Base-by-base conservation (phyloP, 2,113 vertebrate species). In the Clinocottus analis region DNA sequence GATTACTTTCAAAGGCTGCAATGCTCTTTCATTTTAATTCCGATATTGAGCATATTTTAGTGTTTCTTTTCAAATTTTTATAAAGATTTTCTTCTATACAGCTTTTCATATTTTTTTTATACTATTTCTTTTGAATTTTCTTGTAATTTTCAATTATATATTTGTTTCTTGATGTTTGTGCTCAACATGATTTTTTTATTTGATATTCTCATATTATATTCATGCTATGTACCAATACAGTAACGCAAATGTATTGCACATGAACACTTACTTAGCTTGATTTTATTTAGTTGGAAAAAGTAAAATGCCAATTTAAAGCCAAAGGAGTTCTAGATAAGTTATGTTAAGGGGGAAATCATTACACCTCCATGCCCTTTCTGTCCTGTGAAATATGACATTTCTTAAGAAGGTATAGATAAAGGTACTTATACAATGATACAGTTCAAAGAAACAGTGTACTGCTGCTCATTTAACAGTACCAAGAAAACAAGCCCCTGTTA, bases 401-500 rank as follows among this genome's bases (percentile, higher is more conserved):
- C 19, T 33, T 7, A 19, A 59, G 12, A 19, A 45, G 8, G 25
- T 53, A 23, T 3, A 33, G 62, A 66, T 23, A 45, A 23, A 25
- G 47, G 4, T 10, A 67, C 12, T 55, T 19, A 5, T 39, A 47
- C 60, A 58, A 49, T 29, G 47, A 69, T 37, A 47, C 9, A n/a
- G 29, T 62, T 80, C 58, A 69, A 29, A 37, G 55, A 67, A 43
- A 27, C 16, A 35, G 25, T 51, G 19, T 23, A 27, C 27, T 41
- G 11, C 58, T 60, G 33, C 25, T 70, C 25, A 41, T 29, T 33
- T 12, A 9, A 67, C 25, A 55, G 2, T 69, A 64, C 75, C 56
- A 64, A 25, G 64, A 79, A 84, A 63, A 69, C 62, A n/a, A 56
- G n/a, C 7, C 25, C 62, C 29, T 21, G 19, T 25, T 58, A 69